Base-by-base conservation (phyloP, 2,888 invertebrate species). In the Eilema caniola region DNA sequence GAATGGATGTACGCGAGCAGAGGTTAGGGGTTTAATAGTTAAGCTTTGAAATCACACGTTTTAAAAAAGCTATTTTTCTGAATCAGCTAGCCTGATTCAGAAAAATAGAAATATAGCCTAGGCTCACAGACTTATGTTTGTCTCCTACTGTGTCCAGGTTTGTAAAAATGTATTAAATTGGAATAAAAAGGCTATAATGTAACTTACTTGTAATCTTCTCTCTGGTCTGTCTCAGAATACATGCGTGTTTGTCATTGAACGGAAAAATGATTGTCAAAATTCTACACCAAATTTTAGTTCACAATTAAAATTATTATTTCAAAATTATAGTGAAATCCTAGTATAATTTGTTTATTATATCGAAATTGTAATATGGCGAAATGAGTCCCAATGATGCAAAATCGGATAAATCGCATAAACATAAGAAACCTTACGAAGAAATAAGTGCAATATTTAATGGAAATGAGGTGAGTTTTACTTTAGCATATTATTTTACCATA, bases 371-470 rank as follows among this genome's bases (percentile, higher is more conserved):
- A 65, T 65, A 65, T 70, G 70, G 37, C 25, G 37, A 67, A 67
- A 70, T 70, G 70, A 62, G 59, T 23, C 1, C 12, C 59, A 60
- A 56, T 33, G 69, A 23, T 23, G 1, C 20, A 3, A 56, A 23
- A 23, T 3, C 23, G 7, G 16, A 23, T n/a, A 23, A 24, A 5
- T 8, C 3, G 11, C 25, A 11, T 11, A 83, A 79, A 73, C 24
- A 80, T 59, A 86, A 85, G 66, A 92, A 89, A 72, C 93, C 90
- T 56, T 96, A 96, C 79, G 96, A 97, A 89, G 97, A 97, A 90
- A 97, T 97, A 60, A 96, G 96, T 0, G 97, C 97, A 2, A 94
- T 95, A 53, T 96, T 97, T 91, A 96, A 96, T 66, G 96, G 96
- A 59, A 97, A 97, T 83, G 96, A 96, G 82, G 94, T 93, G 82